Evolutionary conservation across 2,797 vertebrate genomes (phyloP), one percentile per base, ranked within the genome.

Genomic region (Chaetophractus vellerosus): DNA sequence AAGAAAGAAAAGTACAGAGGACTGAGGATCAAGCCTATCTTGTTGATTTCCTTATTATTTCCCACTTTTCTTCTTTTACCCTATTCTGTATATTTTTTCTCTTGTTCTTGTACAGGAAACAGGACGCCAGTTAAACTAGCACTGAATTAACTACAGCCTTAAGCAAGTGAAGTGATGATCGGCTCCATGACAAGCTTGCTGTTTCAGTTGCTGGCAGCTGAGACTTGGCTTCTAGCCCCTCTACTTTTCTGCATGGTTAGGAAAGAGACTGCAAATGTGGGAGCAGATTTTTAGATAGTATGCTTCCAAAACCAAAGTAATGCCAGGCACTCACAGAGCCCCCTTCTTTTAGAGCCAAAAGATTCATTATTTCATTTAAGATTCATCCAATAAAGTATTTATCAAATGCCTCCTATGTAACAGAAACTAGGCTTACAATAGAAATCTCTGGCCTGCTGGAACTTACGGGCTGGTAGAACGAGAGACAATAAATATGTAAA

Each of bases 81-180:
- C 50, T 52, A 52, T 52, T 52, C 50, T 52, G 50, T 16, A 14
- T 52, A 16, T 52, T 14, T 16, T 52, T 52, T 52, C 45, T 45
- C 45, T 45, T 45, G 45, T 45, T 45, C 71, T 82, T 71, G 10
- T 45, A 61, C 33, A 61, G 26, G n/a, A 95, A 95, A 94, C 15
- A 88, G 71, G 59, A 92, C 95, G 85, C 80, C 88, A 88, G 64
- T 55, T 88, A 96, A 97, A 96, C 85, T 89, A 97, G 88, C 74
- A 83, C 74, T 80, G 94, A 96, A 95, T 96, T 94, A 97, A 95
- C 90, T 85, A 80, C 12, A 88, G 88, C 78, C 82, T 76, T 59
- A 64, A 93, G 64, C 66, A 57, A 68, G 41, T 68, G 63, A 94
- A 93, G 81, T n/a, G 69, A 81, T 33, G 59, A 90, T 50, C 26